phyloP scores from a whole-genome alignment of 2,113 vertebrate species.

The Leucopsar rothschildi region DNA sequence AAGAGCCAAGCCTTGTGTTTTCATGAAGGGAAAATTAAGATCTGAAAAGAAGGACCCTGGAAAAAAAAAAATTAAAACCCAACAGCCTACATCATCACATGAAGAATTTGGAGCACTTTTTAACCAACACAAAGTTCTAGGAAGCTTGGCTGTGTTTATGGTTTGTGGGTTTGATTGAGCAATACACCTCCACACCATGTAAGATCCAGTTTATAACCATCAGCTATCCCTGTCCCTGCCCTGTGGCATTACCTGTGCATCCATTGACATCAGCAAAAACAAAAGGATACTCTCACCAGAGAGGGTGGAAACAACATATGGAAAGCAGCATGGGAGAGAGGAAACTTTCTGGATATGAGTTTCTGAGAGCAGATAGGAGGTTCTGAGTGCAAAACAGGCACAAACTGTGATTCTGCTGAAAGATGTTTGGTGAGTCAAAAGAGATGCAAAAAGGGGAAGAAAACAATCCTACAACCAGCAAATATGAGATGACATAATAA shows the following conservation, averaged over 20 bases:
- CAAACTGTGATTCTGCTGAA: background rate
- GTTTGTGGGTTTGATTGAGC: background rate
- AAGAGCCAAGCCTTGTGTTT: slow-evolving; percentile 13
- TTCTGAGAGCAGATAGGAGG: background rate
- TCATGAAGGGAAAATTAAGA: slow-evolving; percentile 12
- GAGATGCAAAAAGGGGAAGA: background rate
- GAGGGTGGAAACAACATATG: background rate
- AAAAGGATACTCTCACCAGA: background rate
- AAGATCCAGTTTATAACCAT: background rate
- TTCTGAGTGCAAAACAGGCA: background rate
- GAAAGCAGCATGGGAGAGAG: background rate
- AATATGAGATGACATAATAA: background rate
- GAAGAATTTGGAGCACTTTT: background rate
- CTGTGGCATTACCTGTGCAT: background rate
- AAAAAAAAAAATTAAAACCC: background rate
- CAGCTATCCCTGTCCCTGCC: background rate
- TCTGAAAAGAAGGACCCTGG: background rate
- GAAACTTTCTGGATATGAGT: background rate
- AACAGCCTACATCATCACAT: background rate
- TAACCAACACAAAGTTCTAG: background rate
- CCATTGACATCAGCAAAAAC: background rate
- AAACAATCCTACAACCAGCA: background rate
- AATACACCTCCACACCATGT: background rate
- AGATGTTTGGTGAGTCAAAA: background rate
- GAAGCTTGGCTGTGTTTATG: background rate